Conservation (phyloP, 2,797 vertebrate genomes). For the Syngnathus acus region DNA sequence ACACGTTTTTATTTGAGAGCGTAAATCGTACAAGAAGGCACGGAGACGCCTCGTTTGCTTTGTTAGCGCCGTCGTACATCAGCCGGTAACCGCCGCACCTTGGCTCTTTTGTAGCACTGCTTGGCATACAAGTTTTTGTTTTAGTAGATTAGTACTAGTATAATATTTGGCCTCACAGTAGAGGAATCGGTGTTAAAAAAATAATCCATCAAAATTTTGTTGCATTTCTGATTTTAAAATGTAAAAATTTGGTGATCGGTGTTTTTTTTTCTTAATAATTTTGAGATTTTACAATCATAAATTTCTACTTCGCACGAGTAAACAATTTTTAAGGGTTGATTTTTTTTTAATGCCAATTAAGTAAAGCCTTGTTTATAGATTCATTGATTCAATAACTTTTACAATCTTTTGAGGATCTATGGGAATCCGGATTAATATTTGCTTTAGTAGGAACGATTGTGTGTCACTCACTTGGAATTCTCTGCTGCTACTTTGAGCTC, state of each 20-base stretch:
- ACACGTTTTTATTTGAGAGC: background rate
- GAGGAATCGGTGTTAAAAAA: no score
- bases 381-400: no score
- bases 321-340: no score
- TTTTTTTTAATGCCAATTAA: no score
- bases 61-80: background rate
- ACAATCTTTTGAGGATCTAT: no score
- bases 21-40: background rate
- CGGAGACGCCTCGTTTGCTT: background rate
- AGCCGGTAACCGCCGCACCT: background rate
- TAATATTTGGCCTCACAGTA: background rate
- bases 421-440: background rate
- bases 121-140: background rate
- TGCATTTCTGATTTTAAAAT: no score
- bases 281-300: no score
- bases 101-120: background rate
- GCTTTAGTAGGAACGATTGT: background rate
- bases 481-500: conserved; percentile 85
- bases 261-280: no score
- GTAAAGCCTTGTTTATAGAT: no score
- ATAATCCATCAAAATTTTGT: no score
- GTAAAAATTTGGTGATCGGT: no score
- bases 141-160: background rate
- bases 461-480: conserved; percentile 81
- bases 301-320: no score